Evolutionary conservation across 2,113 vertebrate genomes (phyloP).

Genomic region (Poeciliopsis occidentalis): DNA sequence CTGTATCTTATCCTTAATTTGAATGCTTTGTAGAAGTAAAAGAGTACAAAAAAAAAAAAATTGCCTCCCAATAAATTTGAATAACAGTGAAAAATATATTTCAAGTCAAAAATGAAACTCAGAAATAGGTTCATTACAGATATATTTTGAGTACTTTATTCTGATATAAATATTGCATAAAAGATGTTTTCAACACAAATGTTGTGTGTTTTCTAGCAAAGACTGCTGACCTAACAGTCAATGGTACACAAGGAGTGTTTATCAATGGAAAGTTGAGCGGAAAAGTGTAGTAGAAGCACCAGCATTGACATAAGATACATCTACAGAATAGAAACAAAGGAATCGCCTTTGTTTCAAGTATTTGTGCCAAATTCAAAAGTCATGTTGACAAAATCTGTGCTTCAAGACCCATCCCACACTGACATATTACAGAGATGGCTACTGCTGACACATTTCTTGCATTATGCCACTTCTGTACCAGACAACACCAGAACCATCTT

Average conservation of each 20-base stretch:
- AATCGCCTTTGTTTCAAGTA: not conserved
- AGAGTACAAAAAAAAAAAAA: not conserved
- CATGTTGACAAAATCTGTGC: not conserved
- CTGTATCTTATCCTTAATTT: not conserved
- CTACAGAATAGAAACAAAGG: not conserved
- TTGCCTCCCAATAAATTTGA: not conserved
- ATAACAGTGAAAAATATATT: not conserved
- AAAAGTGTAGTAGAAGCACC: not conserved
- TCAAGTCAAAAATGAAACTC: not conserved
- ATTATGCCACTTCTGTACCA: not conserved
- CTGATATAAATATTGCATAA: no score
- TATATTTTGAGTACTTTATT: no score
- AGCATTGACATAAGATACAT: not conserved
- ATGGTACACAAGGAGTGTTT: no score
- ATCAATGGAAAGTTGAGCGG: not conserved
- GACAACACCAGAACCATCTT: not conserved
- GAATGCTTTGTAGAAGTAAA: not conserved
- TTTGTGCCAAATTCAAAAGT: not conserved
- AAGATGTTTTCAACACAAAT: no score
- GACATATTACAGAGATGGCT: no score
- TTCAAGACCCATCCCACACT: not conserved
- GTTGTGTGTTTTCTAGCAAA: no score
- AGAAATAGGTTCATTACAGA: no score
- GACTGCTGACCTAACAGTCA: no score
- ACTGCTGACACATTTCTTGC: not conserved